phyloP scores from a whole-genome alignment of 2,888 invertebrate genomes.

The Diarsia brunnea region DNA sequence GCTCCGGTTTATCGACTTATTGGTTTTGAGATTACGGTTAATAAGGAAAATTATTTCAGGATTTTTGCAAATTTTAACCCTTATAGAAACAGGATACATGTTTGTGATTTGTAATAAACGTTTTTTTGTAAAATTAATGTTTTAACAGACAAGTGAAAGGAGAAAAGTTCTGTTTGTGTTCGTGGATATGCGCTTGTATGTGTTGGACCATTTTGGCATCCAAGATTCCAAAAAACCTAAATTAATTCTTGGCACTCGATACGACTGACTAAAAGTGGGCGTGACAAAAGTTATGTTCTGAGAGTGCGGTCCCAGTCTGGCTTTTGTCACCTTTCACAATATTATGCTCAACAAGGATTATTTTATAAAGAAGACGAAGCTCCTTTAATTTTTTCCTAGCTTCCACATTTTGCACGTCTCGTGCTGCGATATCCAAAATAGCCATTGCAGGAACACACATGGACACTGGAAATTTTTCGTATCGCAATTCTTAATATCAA shows the following conservation, averaged over 20 bases:
- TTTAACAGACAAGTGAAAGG: not conserved
- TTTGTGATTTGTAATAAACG: not conserved
- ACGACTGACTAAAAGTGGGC: conserved; percentile 24
- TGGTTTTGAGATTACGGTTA: not conserved
- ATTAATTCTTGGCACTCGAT: conserved; percentile 9
- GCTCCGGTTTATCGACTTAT: not conserved
- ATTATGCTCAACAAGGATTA: not conserved
- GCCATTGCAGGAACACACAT: not conserved
- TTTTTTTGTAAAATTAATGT: not conserved
- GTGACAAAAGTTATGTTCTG: conserved; percentile 28
- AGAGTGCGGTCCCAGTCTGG: not conserved
- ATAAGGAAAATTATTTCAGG: not conserved
- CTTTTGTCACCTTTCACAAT: not conserved
- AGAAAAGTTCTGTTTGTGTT: not conserved
- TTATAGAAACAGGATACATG: not conserved
- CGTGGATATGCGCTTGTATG: not conserved
- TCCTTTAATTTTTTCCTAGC: not conserved
- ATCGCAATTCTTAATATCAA: too few species aligned
- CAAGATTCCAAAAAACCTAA: conserved; percentile 11
- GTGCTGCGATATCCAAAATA: not conserved
- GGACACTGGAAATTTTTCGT: not conserved
- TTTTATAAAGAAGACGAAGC: not conserved
- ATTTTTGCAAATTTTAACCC: not conserved
- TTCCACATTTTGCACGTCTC: not conserved
- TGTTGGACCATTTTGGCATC: not conserved